Evolutionary conservation across 2,888 invertebrate species (phyloP).

Genomic region (Doris montereyensis): DNA sequence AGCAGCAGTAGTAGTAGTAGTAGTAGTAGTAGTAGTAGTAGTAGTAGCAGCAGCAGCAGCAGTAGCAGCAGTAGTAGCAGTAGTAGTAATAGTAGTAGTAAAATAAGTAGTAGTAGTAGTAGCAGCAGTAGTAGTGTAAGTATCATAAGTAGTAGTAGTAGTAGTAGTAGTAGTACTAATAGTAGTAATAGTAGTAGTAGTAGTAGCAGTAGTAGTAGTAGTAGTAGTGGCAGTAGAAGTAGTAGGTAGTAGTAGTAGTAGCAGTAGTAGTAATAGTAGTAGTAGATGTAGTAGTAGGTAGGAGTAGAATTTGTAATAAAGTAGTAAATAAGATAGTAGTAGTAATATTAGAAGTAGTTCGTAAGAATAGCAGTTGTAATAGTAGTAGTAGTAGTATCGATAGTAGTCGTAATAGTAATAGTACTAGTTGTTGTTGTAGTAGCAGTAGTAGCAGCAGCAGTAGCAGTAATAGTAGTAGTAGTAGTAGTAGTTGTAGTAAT

Average conservation of each 20-base stretch:
- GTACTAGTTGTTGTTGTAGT: too few relatives aligned
- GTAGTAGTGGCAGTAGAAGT: not conserved
- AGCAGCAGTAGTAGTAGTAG: conserved; percentile 38
- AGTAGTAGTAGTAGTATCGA: not conserved
- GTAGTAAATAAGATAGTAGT: not conserved
- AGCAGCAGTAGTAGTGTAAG: too few relatives aligned
- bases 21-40: conserved; percentile 33
- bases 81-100: not conserved
- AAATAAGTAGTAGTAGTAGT: too few relatives aligned
- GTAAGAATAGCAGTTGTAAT: not conserved
- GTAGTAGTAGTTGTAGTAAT: too few relatives aligned
- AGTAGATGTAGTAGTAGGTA: not conserved
- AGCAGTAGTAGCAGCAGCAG: not conserved
- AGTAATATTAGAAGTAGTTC: not conserved
- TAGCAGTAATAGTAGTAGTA: too few relatives aligned
- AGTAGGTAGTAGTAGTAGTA: too few relatives aligned
- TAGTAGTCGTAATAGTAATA: too few relatives aligned
- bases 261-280: not conserved
- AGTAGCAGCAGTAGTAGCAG: not conserved
- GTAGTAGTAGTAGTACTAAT: too few relatives aligned
- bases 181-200: too few relatives aligned
- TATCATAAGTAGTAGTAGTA: too few relatives aligned
- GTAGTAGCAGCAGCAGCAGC: not conserved
- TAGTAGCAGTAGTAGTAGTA: not conserved
- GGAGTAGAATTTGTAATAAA: too few relatives aligned